phyloP scores from a whole-genome alignment of 1,140 invertebrate genomes.

The Euwallacea fornicatus region DNA sequence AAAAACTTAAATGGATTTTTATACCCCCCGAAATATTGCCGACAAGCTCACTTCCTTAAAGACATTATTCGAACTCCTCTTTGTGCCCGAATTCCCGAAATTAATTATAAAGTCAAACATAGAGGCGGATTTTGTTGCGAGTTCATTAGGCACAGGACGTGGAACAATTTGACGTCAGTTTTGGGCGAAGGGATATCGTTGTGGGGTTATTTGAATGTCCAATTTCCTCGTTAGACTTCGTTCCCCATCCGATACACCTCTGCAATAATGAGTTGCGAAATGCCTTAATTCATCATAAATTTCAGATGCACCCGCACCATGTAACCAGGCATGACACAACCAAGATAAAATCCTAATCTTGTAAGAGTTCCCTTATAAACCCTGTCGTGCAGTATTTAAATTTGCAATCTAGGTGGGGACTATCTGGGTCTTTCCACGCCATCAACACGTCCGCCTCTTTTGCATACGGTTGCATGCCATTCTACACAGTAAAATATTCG shows the following conservation, averaged over 20 bases:
- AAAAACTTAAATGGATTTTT: too few relatives aligned
- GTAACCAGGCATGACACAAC: neutral
- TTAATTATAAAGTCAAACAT: constrained; percentile 1
- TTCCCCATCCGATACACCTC: too few relatives aligned
- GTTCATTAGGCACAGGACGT: neutral
- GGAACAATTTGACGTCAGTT: neutral
- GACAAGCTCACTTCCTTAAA: neutral
- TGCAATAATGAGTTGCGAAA: too few relatives aligned
- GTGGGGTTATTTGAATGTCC: neutral
- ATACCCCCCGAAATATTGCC: too few relatives aligned
- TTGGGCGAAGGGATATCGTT: constrained; percentile 1
- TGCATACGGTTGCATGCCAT: constrained; percentile 14
- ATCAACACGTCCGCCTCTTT: constrained; percentile 19
- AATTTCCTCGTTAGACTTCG: neutral
- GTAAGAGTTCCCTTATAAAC: constrained; percentile 5
- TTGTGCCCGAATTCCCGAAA: neutral
- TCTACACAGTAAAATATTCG: constrained; percentile 13
- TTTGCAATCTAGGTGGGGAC: constrained; percentile 10
- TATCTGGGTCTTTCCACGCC: constrained; percentile 13
- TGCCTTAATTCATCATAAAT: neutral
- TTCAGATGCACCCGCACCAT: neutral
- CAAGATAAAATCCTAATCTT: constrained; percentile 19
- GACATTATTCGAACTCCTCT: constrained; percentile 1
- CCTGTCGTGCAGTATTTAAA: constrained; percentile 16
- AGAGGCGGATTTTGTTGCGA: constrained; percentile 1